These are phyloP conservation scores for Drosophila macrothrix DNA, from an alignment of 2,888 invertebrate genomes.

Conservation along the genomic window DNA sequence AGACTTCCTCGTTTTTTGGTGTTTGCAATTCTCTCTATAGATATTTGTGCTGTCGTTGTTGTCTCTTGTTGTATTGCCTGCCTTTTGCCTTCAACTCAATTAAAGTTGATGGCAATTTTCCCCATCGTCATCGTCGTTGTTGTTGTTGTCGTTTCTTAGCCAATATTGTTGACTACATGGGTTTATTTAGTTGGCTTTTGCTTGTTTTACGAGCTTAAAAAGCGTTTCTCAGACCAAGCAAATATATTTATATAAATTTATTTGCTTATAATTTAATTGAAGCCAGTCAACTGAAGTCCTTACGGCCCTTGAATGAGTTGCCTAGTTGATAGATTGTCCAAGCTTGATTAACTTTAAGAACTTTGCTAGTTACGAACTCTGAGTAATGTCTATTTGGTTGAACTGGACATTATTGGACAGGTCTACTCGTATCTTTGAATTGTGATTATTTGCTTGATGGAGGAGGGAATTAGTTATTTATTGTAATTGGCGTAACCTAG, in stretches of 20 bases:
- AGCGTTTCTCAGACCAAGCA: conserved; percentile 34
- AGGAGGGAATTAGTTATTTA: not conserved
- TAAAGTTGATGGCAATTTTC: conserved; percentile 78
- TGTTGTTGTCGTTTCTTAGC: conserved; percentile 61
- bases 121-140: conserved; percentile 34
- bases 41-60: conserved; percentile 36
- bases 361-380: conserved; percentile 2
- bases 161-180: conserved; percentile 75
- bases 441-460: not conserved
- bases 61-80: conserved; percentile 36
- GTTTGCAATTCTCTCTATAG: conserved; percentile 17
- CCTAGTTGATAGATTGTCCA: conserved; percentile 15
- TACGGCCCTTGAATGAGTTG: conserved; percentile 23
- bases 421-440: not conserved
- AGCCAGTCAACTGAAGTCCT: conserved; percentile 47
- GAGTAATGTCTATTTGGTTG: conserved; percentile 1
- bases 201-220: conserved; percentile 71
- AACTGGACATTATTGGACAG: not conserved
- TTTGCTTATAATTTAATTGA: conserved; percentile 77
- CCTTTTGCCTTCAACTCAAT: conserved; percentile 73
- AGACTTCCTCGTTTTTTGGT: conserved; percentile 15
- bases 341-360: conserved; percentile 25
- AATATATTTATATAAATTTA: conserved; percentile 63
- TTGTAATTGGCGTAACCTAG: not conserved
- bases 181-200: conserved; percentile 67